A percentile compares a stretch with the other conserved stretches of the same genome.
phyloP scores from a whole-genome alignment of 1,140 invertebrate species.

The Hylaeus anthracinus region DNA sequence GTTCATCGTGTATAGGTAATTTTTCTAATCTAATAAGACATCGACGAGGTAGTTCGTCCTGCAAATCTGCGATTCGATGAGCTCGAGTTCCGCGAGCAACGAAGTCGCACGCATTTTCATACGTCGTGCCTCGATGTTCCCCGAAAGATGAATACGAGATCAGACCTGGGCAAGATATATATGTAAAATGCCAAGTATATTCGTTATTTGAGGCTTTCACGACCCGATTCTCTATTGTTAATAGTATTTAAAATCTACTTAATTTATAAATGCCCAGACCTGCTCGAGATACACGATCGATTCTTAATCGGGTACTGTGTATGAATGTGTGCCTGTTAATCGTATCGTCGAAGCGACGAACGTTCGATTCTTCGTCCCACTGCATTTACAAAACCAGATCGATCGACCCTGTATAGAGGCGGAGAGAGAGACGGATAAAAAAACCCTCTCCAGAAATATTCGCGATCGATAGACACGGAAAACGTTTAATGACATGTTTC shows the following conservation, averaged over 20 bases:
- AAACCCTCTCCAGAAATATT: not conserved
- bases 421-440: not conserved
- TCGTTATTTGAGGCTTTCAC: no score
- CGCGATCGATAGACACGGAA: not conserved
- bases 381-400: slow-evolving; percentile 80
- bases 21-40: not conserved
- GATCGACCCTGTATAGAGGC: slow-evolving; percentile 63
- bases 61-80: not conserved
- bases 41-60: no score
- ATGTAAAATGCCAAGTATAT: no score
- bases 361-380: slow-evolving; percentile 73
- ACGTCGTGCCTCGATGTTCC: no score
- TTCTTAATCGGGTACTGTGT: slow-evolving; percentile 60
- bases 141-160: not conserved
- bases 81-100: not conserved
- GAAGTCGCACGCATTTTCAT: slow-evolving; percentile 32
- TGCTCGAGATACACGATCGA: not conserved
- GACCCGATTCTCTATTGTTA: no score
- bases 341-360: slow-evolving; percentile 60
- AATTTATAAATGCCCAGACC: no score
- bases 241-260: no score
- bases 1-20: slow-evolving; percentile 50
- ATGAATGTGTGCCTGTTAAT: slow-evolving; percentile 80
- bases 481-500: not conserved
- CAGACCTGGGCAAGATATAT: no score